Conservation (phyloP, 2,113 vertebrate genomes). For the Gallinago media region DNA sequence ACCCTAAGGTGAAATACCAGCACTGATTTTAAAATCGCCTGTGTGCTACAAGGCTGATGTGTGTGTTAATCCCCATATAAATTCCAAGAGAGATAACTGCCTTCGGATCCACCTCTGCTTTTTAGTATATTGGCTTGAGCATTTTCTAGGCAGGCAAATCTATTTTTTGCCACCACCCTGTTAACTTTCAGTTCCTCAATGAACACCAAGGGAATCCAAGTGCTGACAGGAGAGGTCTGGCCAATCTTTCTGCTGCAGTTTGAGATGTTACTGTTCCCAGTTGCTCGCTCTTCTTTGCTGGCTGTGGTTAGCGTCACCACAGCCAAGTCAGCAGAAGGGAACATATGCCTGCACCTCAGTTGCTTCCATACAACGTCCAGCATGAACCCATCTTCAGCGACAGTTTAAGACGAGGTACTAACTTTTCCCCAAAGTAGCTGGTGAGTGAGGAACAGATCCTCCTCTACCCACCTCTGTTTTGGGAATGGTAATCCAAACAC, state of each 20-base stretch:
- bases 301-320: neutral
- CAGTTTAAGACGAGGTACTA: neutral
- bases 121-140: neutral
- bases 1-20: constrained; percentile 24
- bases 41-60: neutral
- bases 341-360: constrained; percentile 55
- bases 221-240: constrained; percentile 60
- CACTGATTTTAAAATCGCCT: constrained; percentile 19
- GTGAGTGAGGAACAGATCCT: neutral
- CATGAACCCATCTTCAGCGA: neutral
- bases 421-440: constrained; percentile 2
- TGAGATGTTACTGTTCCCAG: constrained; percentile 65
- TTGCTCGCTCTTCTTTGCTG: constrained; percentile 52
- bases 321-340: constrained; percentile 64
- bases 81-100: constrained; percentile 6
- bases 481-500: neutral
- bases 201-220: constrained; percentile 51
- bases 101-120: constrained; percentile 56
- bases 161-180: constrained; percentile 54
- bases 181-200: constrained; percentile 61
- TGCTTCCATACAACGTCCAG: constrained; percentile 33
- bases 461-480: neutral
- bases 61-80: constrained; percentile 5
- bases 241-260: constrained; percentile 45
- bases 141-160: constrained; percentile 27